Conservation (phyloP, 2,113 vertebrate genomes). For the Podarcis raffonei region DNA sequence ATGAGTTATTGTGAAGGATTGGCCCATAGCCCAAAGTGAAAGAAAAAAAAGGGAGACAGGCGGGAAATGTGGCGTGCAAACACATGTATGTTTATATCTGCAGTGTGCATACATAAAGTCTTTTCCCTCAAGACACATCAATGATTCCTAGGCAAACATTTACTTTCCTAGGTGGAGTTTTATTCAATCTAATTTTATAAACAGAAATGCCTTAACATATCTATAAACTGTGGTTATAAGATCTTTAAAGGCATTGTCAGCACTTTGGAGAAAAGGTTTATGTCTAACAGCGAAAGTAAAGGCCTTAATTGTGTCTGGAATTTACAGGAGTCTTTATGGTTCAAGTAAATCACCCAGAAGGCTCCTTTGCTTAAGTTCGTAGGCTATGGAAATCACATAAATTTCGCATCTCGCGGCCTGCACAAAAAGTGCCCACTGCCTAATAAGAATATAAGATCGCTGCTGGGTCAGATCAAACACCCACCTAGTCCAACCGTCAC, state of each 20-base stretch:
- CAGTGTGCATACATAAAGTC: rapidly evolving
- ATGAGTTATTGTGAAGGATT: background rate
- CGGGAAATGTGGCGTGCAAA: background rate
- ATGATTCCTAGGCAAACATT: background rate
- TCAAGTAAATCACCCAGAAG: conserved; percentile 11
- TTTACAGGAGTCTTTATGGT: conserved; percentile 11
- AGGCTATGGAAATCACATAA: background rate
- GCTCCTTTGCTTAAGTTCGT: background rate
- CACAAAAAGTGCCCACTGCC: background rate
- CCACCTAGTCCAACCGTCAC: background rate
- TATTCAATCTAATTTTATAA: rapidly evolving
- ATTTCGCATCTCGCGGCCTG: background rate
- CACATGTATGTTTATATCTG: rapidly evolving
- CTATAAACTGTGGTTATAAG: background rate
- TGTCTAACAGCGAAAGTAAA: background rate
- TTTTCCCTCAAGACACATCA: background rate
- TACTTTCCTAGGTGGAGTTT: background rate
- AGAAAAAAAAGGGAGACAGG: background rate
- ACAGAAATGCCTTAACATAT: rapidly evolving
- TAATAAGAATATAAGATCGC: too few species aligned
- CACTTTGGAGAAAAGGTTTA: background rate
- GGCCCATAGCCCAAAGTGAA: background rate
- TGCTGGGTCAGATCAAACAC: background rate
- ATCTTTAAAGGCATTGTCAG: conserved; percentile 10
- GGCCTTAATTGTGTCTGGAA: background rate